A percentile compares a stretch with the other conserved stretches of the same genome.
Evolutionary conservation across 2,797 vertebrate genomes (phyloP).

Genomic region (Argyrosomus regius): DNA sequence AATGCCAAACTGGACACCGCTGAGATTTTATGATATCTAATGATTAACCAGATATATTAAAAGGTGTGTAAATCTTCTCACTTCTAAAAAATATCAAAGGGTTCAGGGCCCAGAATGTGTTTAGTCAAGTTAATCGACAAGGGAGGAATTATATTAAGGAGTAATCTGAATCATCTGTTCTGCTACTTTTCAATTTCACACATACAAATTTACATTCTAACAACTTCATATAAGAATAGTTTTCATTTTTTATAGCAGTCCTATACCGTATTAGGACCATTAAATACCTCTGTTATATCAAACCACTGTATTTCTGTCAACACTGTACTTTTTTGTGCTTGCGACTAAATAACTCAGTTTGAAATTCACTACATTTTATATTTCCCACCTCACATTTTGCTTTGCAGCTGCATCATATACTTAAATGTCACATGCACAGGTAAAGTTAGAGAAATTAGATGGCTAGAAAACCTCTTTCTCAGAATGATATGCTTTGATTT

Average conservation of each 20-base stretch:
- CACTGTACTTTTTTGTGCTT: not conserved
- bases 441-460: constrained; percentile 53
- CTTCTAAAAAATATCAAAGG: not conserved
- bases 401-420: constrained; percentile 36
- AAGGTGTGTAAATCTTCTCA: not conserved
- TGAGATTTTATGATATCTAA: not conserved
- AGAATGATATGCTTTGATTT: constrained; percentile 67
- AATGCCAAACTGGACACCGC: not conserved
- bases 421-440: constrained; percentile 43
- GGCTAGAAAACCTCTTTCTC: constrained; percentile 34
- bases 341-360: constrained; percentile 1
- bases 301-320: not conserved
- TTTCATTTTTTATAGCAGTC: not conserved
- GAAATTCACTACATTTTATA: constrained; percentile 36
- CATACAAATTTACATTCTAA: not conserved
- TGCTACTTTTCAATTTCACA: not conserved
- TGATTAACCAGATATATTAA: not conserved
- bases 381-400: constrained; percentile 37
- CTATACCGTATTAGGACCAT: not conserved
- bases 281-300: not conserved
- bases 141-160: not conserved
- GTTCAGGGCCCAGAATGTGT: not conserved
- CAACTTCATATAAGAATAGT: not conserved
- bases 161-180: not conserved
- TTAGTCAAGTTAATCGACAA: not conserved